Evolutionary conservation across 2,797 vertebrate species (phyloP), one percentile per base, ranked within the genome.

Genomic region (Myoxocephalus aenaeus): DNA sequence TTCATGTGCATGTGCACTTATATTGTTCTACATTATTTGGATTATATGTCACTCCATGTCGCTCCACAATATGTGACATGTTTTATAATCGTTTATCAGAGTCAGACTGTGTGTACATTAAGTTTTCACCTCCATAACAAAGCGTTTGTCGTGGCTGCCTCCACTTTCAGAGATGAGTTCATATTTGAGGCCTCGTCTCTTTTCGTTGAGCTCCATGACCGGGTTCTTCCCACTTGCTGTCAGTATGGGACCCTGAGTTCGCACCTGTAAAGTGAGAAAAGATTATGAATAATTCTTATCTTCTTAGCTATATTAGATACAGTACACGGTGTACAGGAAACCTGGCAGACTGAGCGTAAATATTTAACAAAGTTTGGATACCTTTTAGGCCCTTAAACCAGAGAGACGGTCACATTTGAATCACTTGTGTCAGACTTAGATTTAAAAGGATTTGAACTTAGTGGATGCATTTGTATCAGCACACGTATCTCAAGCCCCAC

Each of bases 161-260:
- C 98, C 98, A 0, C 97, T 99, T 90, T 99, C 98, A 0, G 98
- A 99, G 92, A 99, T 98, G 81, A 99, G 97, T 90, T 99, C 98
- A 0, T 99, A 99, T 85, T 99, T 99, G 83, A 99, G 96, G 65
- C 98, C 98, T 91, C 98, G 94, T 76, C 98, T 95, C 92, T 99
- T 99, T 87, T 99, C 98, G 67, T 99, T 99, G 51, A 99, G 96
- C 93, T 99, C 98, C 98, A 99, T 99, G 80, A 99, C 98, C 0
- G 98, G 98, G 89, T 99, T 99, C 94, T 99, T 99, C 77, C 98
- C 98, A 59, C 98, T 99, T 32, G 98, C 98, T 56, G 98, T 99
- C 91, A 99, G 96, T 75, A 99, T 99, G 86, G 98, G 98, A 92
- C 98, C 98, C 97, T 99, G 98, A 97, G 98, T 99, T 97, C 98